Evolutionary conservation across 2,888 invertebrate species (phyloP), one percentile per base, ranked within the genome.

Genomic region (Philereme transversata): DNA sequence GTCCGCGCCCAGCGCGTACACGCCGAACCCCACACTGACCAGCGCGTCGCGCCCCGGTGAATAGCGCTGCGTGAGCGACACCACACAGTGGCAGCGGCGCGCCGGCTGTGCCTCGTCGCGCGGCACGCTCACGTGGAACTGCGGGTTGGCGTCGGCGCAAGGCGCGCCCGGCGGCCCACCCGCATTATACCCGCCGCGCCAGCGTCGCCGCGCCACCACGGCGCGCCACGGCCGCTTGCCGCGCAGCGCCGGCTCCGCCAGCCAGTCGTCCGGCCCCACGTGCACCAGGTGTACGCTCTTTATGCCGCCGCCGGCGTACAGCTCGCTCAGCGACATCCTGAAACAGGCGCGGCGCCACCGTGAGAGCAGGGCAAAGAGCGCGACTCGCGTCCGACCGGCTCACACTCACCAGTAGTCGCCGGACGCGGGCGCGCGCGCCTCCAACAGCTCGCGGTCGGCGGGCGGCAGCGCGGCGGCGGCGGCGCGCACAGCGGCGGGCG

Each of bases 191-290:
- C 96, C 94, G 76, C 95, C 85, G 69, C 95, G 83, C 70, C 96
- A 87, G 60, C 48, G 10, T 95, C 73, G 95, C 84, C 76, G 96
- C 95, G 51, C 95, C 95, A 67, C 95, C 95, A 96, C 22, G 95
- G 95, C 78, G 94, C 8, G 94, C 76, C 94, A 94, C 68, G 51
- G 93, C 79, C 94, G 95, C 70, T 8, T 4, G 6, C 45, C 45
- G 11, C 47, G 47, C 47, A 96, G 89, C 41, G 95, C 94, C 11
- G 94, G 93, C 82, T 95, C 95, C 71, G 92, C 83, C 93, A 95
- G 93, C 95, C 96, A 95, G 82, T 95, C 95, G 80, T 96, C 96
- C 9, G 96, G 96, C 7, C 95, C 96, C 68, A 96, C 93, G 81
- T 96, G 96, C 69, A 96, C 95, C 70, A 95, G 87, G 74, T 94